Conservation (phyloP, 2,888 invertebrate genomes). For the Branchinecta sandiegonensis region DNA sequence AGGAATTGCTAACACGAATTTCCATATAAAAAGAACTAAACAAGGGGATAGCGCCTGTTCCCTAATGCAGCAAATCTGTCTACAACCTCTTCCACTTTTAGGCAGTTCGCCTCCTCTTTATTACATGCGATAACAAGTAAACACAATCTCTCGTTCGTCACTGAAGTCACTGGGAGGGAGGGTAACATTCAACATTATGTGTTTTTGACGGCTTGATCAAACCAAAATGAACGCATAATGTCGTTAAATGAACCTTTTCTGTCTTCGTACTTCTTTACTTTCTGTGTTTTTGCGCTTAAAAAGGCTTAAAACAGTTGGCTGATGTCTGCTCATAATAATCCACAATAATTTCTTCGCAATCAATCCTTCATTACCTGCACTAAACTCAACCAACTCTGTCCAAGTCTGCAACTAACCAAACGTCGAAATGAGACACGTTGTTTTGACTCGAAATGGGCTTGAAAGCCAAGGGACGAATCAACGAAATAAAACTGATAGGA, state of each 20-base stretch:
- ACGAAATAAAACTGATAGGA: too few species aligned
- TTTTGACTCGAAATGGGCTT: too few species aligned
- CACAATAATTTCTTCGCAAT: neutral
- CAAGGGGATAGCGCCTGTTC: neutral
- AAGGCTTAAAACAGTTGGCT: conserved; percentile 8
- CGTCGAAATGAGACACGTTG: too few species aligned
- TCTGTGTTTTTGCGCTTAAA: conserved; percentile 3
- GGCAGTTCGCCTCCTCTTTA: neutral
- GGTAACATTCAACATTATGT: neutral
- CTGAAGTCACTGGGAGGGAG: conserved; percentile 17
- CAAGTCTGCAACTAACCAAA: too few species aligned
- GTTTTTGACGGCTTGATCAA: conserved; percentile 2
- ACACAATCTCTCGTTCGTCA: conserved; percentile 17
- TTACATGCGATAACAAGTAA: neutral
- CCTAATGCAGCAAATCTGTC: neutral
- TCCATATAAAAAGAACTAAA: neutral
- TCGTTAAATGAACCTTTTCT: neutral
- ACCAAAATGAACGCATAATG: neutral
- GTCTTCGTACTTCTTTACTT: neutral
- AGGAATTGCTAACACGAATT: too few species aligned
- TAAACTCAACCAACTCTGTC: neutral
- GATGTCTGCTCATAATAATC: neutral
- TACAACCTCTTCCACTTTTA: neutral
- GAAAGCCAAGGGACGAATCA: too few species aligned
- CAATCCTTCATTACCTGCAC: neutral